These are phyloP conservation scores for Pyrocoelia pectoralis DNA, from an alignment of 2,888 invertebrate species.

Conservation along the genomic window DNA sequence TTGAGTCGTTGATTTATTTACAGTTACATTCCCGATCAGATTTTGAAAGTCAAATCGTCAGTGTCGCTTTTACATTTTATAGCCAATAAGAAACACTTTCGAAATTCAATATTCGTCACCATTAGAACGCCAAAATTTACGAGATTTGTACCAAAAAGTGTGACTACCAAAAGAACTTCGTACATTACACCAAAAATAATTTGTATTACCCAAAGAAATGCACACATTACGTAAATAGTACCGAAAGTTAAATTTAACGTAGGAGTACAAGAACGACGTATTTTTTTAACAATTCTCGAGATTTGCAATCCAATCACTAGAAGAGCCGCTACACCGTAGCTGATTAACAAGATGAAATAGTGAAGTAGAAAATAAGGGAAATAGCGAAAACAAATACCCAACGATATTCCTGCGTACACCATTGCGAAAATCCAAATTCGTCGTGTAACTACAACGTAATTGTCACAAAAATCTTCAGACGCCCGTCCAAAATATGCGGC, in stretches of 20 bases:
- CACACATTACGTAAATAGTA: background rate
- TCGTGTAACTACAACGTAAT: background rate
- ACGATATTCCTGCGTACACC: background rate
- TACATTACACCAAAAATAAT: background rate
- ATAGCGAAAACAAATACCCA: background rate
- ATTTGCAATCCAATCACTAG: conserved; percentile 9
- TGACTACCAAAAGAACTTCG: background rate
- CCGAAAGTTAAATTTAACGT: conserved; percentile 1
- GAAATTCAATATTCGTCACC: conserved; percentile 3
- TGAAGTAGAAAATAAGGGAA: background rate
- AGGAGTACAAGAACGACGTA: background rate
- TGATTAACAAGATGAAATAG: background rate
- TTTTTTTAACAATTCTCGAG: background rate
- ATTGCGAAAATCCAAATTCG: conserved; percentile 4
- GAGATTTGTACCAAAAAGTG: background rate
- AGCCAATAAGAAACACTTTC: background rate
- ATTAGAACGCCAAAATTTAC: conserved; percentile 3
- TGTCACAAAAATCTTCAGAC: conserved; percentile 3
- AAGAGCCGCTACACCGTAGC: background rate
- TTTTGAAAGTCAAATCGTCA: too few relatives aligned
- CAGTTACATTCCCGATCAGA: too few relatives aligned
- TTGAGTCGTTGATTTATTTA: too few relatives aligned
- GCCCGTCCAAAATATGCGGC: conserved; percentile 5
- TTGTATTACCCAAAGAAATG: background rate
- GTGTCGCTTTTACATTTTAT: background rate